phyloP scores from a whole-genome alignment of 2,113 vertebrate genomes.

The Labeo rohita region DNA sequence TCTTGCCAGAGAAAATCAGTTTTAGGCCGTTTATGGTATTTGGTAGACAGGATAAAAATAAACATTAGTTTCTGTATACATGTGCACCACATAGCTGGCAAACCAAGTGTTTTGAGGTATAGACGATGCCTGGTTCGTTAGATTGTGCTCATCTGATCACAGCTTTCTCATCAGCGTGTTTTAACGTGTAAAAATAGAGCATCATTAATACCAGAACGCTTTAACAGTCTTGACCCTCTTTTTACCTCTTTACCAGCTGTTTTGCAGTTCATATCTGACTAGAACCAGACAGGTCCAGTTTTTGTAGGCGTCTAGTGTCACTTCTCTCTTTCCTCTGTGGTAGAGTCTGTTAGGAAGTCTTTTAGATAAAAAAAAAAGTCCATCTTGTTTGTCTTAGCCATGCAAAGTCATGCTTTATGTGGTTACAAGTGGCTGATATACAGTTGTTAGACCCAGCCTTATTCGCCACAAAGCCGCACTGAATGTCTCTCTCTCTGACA shows the following conservation, averaged over 20 bases:
- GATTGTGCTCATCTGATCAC: slow-evolving; percentile 50
- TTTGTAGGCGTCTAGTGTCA: not conserved
- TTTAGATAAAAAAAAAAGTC: slow-evolving; percentile 4
- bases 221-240: not conserved
- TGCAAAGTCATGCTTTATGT: slow-evolving; percentile 72
- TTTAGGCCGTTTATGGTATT: not conserved
- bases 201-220: not conserved
- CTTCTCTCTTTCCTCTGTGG: slow-evolving; percentile 55
- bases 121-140: slow-evolving; percentile 30
- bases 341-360: slow-evolving; percentile 52
- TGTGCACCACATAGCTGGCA: not conserved
- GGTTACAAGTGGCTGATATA: slow-evolving; percentile 22
- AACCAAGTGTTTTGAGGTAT: slow-evolving; percentile 24
- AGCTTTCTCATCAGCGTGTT: slow-evolving; percentile 21
- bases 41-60: not conserved
- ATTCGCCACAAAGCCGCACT: not conserved
- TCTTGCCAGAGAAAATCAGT: not conserved
- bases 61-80: not conserved
- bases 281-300: not conserved
- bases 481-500: slow-evolving; percentile 4
- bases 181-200: slow-evolving; percentile 55
- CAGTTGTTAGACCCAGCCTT: slow-evolving; percentile 3
- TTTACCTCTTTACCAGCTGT: not conserved
- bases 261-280: not conserved
- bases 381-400: slow-evolving; percentile 64